Percentiles rank a stretch among this genome's conserved stretches.
phyloP scores from a whole-genome alignment of 2,113 vertebrate species.

The Orthonyx spaldingii region DNA sequence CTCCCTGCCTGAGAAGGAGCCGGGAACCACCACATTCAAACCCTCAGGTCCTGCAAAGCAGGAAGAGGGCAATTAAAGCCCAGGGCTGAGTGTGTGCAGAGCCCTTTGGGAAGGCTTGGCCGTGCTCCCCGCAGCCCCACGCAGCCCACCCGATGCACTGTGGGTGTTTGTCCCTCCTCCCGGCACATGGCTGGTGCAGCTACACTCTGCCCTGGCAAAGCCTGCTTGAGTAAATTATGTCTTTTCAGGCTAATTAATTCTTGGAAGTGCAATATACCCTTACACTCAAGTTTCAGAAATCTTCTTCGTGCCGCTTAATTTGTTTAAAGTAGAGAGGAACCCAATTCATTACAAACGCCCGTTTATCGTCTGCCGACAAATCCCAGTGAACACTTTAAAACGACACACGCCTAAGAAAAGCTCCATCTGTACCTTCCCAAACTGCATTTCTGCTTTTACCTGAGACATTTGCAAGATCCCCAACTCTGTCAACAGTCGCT shows the following conservation, averaged over 20 bases:
- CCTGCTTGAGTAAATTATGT: neutral
- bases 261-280: neutral
- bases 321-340: conserved; percentile 34
- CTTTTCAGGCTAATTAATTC: conserved; percentile 27
- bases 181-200: neutral
- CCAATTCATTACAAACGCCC: neutral
- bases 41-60: neutral
- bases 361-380: neutral
- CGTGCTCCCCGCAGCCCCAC: fast-evolving
- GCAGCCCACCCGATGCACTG: neutral
- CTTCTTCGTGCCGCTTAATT: neutral
- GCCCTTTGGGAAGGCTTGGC: neutral
- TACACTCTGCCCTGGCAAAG: neutral
- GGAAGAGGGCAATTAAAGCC: neutral
- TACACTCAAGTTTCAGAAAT: conserved; percentile 7
- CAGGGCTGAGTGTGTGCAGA: neutral
- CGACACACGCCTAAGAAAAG: neutral
- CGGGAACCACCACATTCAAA: fast-evolving
- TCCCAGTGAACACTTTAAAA: neutral
- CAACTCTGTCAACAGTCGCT: conserved; percentile 53
- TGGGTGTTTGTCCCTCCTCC: neutral
- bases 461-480: conserved; percentile 44
- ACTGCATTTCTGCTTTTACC: conserved; percentile 16
- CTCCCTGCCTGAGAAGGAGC: neutral
- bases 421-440: neutral